These are phyloP conservation scores for Caenorhabditis sp. DNA, from an alignment of 2,888 invertebrate genomes.

Conservation along the genomic window DNA sequence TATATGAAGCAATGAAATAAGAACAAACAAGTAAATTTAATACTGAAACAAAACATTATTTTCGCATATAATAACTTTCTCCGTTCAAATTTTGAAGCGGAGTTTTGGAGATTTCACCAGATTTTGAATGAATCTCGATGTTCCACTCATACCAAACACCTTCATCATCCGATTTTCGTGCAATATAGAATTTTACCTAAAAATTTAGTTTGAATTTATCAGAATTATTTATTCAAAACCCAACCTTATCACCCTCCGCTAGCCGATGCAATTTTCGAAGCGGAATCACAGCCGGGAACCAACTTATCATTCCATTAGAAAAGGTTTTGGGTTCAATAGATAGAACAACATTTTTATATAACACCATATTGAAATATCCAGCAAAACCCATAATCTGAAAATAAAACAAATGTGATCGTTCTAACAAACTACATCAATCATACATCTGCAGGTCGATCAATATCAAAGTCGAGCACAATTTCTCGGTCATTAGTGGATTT, in stretches of 20 bases:
- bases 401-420: too few species aligned
- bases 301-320: constrained; percentile 91
- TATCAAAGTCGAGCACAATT: constrained; percentile 26
- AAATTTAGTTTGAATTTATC: too few species aligned
- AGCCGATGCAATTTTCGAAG: constrained; percentile 57
- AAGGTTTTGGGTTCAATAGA: constrained; percentile 84
- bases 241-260: constrained; percentile 44
- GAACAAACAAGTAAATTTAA: not conserved
- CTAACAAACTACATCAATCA: constrained; percentile 5
- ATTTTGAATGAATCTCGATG: constrained; percentile 35
- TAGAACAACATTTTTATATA: constrained; percentile 85
- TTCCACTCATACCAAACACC: constrained; percentile 71
- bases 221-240: not conserved
- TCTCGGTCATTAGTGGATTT: constrained; percentile 36
- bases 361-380: constrained; percentile 89
- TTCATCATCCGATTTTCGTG: constrained; percentile 48
- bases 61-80: constrained; percentile 58
- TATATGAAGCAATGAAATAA: not conserved
- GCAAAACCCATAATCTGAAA: constrained; percentile 80
- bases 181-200: constrained; percentile 55
- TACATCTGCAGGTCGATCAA: constrained; percentile 44
- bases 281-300: constrained; percentile 97
- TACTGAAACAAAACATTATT: not conserved
- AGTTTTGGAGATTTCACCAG: not conserved
- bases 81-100: constrained; percentile 59